Evolutionary conservation across 1,140 invertebrate species (phyloP).

Genomic region (Drosophila suzukii): DNA sequence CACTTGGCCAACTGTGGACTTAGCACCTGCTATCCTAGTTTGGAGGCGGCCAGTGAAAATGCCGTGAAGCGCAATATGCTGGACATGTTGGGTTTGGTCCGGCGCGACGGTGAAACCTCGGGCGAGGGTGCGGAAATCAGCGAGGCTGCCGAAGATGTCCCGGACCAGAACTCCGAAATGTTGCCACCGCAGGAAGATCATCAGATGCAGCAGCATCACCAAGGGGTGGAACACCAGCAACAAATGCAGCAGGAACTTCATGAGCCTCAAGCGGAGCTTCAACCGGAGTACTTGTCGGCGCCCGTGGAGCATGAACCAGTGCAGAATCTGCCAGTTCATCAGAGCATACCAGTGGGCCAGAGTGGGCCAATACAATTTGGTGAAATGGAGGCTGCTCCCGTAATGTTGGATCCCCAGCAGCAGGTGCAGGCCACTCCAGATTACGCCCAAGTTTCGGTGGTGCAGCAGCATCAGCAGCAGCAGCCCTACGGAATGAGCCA

Average conservation of each 20-base stretch:
- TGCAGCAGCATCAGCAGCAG: slow-evolving; percentile 65
- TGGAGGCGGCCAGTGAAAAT: slow-evolving; percentile 86
- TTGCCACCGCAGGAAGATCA: slow-evolving; percentile 19
- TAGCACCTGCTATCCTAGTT: slow-evolving; percentile 87
- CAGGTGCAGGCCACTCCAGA: slow-evolving; percentile 61
- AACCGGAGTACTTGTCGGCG: slow-evolving; percentile 43
- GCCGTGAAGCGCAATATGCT: slow-evolving; percentile 86
- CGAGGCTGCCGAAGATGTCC: slow-evolving; percentile 34
- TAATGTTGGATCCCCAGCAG: slow-evolving; percentile 63
- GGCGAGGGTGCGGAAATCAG: slow-evolving; percentile 64
- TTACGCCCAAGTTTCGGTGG: slow-evolving; percentile 68
- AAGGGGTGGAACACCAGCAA: slow-evolving; percentile 26
- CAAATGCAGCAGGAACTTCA: slow-evolving; percentile 24
- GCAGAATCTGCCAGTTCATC: slow-evolving; percentile 36
- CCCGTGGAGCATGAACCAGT: slow-evolving; percentile 45
- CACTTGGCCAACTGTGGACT: slow-evolving; percentile 88
- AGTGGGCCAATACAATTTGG: slow-evolving; percentile 76
- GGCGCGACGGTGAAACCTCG: slow-evolving; percentile 78
- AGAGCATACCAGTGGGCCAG: slow-evolving; percentile 39
- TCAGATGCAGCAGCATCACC: slow-evolving; percentile 37
- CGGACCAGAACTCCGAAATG: slow-evolving; percentile 35
- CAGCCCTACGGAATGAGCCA: slow-evolving; percentile 62
- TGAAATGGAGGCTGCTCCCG: slow-evolving; percentile 75
- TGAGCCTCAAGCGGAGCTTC: slow-evolving; percentile 34
- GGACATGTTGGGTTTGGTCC: slow-evolving; percentile 86